Percentiles rank a stretch among this genome's conserved stretches.
phyloP scores from a whole-genome alignment of 2,888 invertebrate genomes.

The Lochmaea crataegi region DNA sequence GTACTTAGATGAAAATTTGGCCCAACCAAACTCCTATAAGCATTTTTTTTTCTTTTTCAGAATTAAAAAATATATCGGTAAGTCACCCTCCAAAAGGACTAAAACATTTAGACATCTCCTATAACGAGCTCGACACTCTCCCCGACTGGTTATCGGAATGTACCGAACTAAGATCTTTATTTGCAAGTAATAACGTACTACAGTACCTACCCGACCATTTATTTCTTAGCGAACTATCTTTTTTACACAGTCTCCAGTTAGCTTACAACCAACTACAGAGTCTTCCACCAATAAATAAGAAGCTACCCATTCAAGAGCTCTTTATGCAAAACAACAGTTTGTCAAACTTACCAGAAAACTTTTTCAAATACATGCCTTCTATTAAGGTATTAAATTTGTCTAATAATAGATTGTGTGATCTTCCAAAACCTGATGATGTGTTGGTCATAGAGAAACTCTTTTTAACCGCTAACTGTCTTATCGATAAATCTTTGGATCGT shows the following conservation, averaged over 20 bases:
- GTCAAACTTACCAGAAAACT: constrained; percentile 79
- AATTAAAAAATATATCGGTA: constrained; percentile 77
- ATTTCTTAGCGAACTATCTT: constrained; percentile 79
- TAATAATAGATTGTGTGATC: constrained; percentile 79
- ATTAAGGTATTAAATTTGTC: constrained; percentile 81
- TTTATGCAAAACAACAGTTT: constrained; percentile 84
- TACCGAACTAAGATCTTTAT: constrained; percentile 76
- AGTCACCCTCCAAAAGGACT: constrained; percentile 78
- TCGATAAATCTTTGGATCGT: constrained; percentile 71
- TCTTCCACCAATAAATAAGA: constrained; percentile 77
- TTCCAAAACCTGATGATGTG: constrained; percentile 71
- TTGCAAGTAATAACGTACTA: constrained; percentile 80
- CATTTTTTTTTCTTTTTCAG: constrained; percentile 67
- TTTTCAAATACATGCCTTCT: constrained; percentile 75
- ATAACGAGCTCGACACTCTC: constrained; percentile 78
- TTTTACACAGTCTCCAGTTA: constrained; percentile 78
- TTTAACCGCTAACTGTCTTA: constrained; percentile 81
- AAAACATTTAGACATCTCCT: constrained; percentile 82
- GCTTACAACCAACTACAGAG: constrained; percentile 82
- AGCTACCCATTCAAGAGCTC: constrained; percentile 76
- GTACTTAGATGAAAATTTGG: constrained; percentile 48
- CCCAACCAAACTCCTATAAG: no score
- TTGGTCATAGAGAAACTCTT: constrained; percentile 76
- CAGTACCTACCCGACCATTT: constrained; percentile 78
- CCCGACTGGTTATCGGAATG: constrained; percentile 84